Percentiles rank a stretch among this genome's conserved stretches.
Evolutionary conservation across 2,113 vertebrate genomes (phyloP).

Genomic region (Dromas ardeola): DNA sequence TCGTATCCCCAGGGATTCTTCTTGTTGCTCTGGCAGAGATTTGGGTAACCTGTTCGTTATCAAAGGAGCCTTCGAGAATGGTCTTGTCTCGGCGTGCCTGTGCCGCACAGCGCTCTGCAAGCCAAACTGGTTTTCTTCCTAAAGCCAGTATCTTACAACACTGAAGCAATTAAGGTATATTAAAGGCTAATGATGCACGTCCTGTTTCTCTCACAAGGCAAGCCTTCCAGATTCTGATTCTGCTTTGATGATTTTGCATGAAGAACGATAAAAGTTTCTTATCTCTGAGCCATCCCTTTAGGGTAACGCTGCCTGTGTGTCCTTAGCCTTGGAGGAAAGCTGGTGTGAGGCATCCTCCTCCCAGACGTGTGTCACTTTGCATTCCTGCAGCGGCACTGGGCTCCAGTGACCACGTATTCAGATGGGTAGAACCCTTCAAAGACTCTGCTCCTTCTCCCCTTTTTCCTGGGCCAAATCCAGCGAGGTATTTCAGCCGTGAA

Average conservation of each 20-base stretch:
- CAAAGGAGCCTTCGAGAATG: not conserved
- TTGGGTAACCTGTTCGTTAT: not conserved
- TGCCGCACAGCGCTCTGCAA: not conserved
- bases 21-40: not conserved
- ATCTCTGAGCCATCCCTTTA: not conserved
- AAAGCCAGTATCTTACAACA: not conserved
- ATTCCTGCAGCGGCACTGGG: not conserved
- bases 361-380: not conserved
- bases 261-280: not conserved
- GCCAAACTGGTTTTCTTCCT: not conserved
- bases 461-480: not conserved
- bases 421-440: not conserved
- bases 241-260: not conserved
- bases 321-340: not conserved
- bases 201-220: conserved; percentile 20
- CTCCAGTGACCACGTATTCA: not conserved
- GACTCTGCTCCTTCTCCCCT: not conserved
- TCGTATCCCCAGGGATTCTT: not conserved
- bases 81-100: not conserved
- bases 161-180: not conserved
- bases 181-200: not conserved
- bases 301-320: not conserved
- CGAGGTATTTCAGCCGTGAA: not conserved
- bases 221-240: not conserved
- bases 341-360: not conserved